phyloP scores from a whole-genome alignment of 1,140 invertebrate genomes.

The Drosophila parvula region DNA sequence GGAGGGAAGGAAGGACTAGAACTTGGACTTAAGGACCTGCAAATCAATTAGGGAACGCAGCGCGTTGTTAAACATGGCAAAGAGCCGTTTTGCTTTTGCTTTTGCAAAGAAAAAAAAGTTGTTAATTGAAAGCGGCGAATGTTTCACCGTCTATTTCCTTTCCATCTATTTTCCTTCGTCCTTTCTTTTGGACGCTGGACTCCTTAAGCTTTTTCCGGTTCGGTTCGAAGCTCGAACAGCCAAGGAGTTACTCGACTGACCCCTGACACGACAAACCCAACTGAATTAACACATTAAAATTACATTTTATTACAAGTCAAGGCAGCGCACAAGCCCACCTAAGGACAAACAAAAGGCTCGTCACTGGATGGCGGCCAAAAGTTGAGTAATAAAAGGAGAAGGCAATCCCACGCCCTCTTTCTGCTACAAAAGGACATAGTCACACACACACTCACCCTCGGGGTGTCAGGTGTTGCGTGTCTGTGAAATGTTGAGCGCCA shows the following conservation, averaged over 20 bases:
- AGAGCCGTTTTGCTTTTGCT: conserved; percentile 15
- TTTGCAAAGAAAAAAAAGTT: conserved; percentile 61
- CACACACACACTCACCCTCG: conserved; percentile 6
- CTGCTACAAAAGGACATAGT: not conserved
- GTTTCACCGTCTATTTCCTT: conserved; percentile 33
- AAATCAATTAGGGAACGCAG: conserved; percentile 75
- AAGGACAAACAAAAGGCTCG: conserved; percentile 47
- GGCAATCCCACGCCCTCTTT: conserved; percentile 8
- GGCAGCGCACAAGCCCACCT: conserved; percentile 10
- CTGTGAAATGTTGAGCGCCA: conserved; percentile 72
- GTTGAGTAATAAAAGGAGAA: conserved; percentile 67
- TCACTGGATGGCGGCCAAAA: conserved; percentile 26
- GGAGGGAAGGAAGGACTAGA: conserved; percentile 15
- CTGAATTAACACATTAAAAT: conserved; percentile 82
- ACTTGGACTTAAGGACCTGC: conserved; percentile 56
- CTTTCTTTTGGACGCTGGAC: not conserved
- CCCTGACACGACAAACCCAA: conserved; percentile 64
- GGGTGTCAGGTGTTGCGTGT: conserved; percentile 64
- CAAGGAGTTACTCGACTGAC: conserved; percentile 32
- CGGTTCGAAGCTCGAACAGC: conserved; percentile 2
- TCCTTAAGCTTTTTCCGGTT: conserved; percentile 4
- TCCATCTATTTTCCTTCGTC: not conserved
- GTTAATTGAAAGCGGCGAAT: conserved; percentile 77
- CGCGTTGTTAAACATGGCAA: conserved; percentile 55
- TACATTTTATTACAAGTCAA: conserved; percentile 73